Conservation (phyloP, 2,888 invertebrate species). For the Hylaea fasciaria region DNA sequence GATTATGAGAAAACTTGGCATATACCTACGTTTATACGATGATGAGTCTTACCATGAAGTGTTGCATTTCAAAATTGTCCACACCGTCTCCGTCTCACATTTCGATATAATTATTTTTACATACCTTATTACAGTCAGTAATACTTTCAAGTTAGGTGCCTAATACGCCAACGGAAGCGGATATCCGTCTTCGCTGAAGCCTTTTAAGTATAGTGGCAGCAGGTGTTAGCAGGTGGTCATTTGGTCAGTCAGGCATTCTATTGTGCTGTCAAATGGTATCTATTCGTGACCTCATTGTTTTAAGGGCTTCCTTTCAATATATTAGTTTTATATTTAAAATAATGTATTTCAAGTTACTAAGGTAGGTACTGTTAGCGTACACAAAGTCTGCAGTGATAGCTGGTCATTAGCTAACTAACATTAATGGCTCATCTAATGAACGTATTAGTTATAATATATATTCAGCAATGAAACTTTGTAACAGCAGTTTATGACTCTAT, state of each 20-base stretch:
- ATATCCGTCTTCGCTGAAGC: constrained; percentile 38
- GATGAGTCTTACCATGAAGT: too few species aligned
- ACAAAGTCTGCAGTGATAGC: too few species aligned
- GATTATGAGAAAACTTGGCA: too few species aligned
- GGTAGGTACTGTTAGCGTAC: too few species aligned
- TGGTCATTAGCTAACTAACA: background rate
- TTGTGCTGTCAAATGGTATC: constrained; percentile 34
- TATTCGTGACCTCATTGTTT: background rate
- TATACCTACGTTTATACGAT: too few species aligned
- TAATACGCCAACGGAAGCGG: constrained; percentile 33
- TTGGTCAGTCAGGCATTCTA: constrained; percentile 20
- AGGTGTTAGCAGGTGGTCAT: constrained; percentile 31
- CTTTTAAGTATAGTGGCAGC: constrained; percentile 33
- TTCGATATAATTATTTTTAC: too few species aligned
- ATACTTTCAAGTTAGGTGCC: background rate
- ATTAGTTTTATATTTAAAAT: background rate
- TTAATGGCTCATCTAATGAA: constrained; percentile 4
- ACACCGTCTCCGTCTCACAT: too few species aligned
- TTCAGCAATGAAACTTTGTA: constrained; percentile 8
- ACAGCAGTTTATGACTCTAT: constrained; percentile 46
- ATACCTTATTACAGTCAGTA: too few species aligned
- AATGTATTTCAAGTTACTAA: too few species aligned
- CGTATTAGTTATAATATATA: too few species aligned
- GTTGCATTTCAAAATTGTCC: too few species aligned
- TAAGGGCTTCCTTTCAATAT: background rate